Base-by-base conservation (phyloP, 2,113 vertebrate species). In the Benitochromis conjunctus region DNA sequence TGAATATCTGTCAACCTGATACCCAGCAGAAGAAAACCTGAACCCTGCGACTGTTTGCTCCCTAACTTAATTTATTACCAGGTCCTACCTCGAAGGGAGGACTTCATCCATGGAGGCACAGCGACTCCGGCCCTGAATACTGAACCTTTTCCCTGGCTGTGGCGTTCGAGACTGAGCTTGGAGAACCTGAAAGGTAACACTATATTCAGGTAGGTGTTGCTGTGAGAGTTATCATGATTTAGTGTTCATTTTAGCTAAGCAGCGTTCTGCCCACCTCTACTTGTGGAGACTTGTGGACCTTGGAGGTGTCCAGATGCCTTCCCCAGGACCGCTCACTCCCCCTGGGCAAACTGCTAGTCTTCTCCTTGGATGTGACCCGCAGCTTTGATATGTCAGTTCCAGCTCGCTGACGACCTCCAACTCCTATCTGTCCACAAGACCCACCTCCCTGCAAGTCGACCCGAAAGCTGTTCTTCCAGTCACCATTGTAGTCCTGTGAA, bases 51-150 rank as follows among this genome's bases (percentile, higher is more conserved):
- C 0, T 53, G 46, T 31, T 51, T 76, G 48, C 24, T 0, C 69
- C 26, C 18, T 31, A 76, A 46, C 36, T 46, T 29, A 11, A 13
- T 79, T 41, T 57, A 43, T 11, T 80, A 55, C 58, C 3, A 46
- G 78, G 43, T 74, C 57, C 64, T 60, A 12, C 94, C 94, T 95
- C 91, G 91, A 94, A 54, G 91, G 91, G 3, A 98, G 95, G 71
- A 98, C 97, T 69, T 98, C 97, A 71, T 99, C 98, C 96, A 98
- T 96, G 87, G 98, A 99, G 93, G 97, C 97, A 55, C 98, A 99
- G 90, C 97, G 98, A 82, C 94, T 97, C 69, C 97, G 97, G 21
- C 97, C 97, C 1, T 96, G 92, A 74, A 94, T 57, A 1, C 94
- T 95, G 80, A 96, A 90, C 93, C 96, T 97, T 91, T 98, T 98